Percentiles rank a stretch among this genome's conserved stretches.
Evolutionary conservation across 1,140 invertebrate genomes (phyloP).

Genomic region (Brachionus sp.): DNA sequence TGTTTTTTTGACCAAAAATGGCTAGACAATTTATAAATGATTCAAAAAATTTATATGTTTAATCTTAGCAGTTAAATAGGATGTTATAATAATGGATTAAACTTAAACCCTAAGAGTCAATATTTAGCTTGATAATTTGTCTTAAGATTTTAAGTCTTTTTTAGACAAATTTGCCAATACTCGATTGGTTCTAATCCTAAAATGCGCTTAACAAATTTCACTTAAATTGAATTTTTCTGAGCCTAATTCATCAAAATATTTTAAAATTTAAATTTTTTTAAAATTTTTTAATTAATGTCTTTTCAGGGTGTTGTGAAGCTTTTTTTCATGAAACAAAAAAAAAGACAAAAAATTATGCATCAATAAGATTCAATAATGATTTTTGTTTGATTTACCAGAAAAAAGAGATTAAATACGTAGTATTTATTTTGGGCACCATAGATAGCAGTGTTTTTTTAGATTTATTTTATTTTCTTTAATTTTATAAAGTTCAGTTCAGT

Average conservation of each 20-base stretch:
- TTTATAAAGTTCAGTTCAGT: too few relatives aligned
- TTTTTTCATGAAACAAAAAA: too few relatives aligned
- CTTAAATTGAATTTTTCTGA: background rate
- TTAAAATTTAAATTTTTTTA: too few relatives aligned
- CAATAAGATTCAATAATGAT: too few relatives aligned
- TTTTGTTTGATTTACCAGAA: too few relatives aligned
- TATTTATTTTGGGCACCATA: too few relatives aligned
- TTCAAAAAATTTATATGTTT: background rate
- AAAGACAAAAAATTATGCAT: too few relatives aligned
- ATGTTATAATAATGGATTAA: slow-evolving; percentile 26
- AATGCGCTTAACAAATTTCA: background rate
- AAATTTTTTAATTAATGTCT: too few relatives aligned
- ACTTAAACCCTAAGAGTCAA: background rate
- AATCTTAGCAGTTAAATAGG: background rate
- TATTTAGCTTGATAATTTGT: slow-evolving; percentile 17
- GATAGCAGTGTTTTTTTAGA: too few relatives aligned
- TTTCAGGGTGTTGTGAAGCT: too few relatives aligned
- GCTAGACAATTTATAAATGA: slow-evolving; percentile 26
- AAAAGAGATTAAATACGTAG: too few relatives aligned
- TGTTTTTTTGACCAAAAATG: background rate
- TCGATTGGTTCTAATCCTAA: background rate
- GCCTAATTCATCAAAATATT: background rate
- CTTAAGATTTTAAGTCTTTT: background rate
- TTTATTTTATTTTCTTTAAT: too few relatives aligned
- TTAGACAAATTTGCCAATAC: background rate